Evolutionary conservation across 2,113 vertebrate genomes (phyloP).

Genomic region (Corythoichthys intestinalis): DNA sequence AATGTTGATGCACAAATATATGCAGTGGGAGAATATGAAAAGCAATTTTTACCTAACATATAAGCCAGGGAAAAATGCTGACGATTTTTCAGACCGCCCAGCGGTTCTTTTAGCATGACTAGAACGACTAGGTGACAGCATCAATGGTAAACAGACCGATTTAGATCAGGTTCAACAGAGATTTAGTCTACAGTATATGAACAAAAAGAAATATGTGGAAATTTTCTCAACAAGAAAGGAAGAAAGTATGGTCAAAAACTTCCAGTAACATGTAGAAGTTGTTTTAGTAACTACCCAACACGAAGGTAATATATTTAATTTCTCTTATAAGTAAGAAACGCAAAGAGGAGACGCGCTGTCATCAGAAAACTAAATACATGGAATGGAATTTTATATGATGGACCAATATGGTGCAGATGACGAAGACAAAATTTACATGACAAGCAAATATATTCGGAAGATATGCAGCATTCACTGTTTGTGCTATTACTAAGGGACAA

Average conservation of each 20-base stretch:
- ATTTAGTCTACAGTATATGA: not conserved
- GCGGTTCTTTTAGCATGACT: too few species aligned
- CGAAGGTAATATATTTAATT: constrained; percentile 19
- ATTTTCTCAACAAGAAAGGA: constrained; percentile 17
- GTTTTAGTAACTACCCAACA: constrained; percentile 17
- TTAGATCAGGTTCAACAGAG: too few species aligned
- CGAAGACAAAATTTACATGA: not conserved
- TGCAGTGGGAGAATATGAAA: too few species aligned
- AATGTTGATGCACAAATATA: too few species aligned
- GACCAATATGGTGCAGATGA: constrained; percentile 11
- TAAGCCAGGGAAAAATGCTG: too few species aligned
- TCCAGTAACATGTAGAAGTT: constrained; percentile 25
- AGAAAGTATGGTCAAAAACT: constrained; percentile 29
- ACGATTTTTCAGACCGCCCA: too few species aligned
- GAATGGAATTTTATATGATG: constrained; percentile 7
- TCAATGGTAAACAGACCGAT: too few species aligned
- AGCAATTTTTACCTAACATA: too few species aligned
- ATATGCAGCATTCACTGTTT: not conserved
- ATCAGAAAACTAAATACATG: constrained; percentile 29
- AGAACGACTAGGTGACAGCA: too few species aligned
- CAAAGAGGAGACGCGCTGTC: constrained; percentile 22
- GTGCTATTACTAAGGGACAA: not conserved
- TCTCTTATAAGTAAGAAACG: constrained; percentile 25
- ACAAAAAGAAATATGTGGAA: not conserved
- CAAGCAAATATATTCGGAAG: not conserved